These are phyloP conservation scores for Eupithecia tripunctaria DNA, from an alignment of 2,888 invertebrate genomes.

Conservation along the genomic window DNA sequence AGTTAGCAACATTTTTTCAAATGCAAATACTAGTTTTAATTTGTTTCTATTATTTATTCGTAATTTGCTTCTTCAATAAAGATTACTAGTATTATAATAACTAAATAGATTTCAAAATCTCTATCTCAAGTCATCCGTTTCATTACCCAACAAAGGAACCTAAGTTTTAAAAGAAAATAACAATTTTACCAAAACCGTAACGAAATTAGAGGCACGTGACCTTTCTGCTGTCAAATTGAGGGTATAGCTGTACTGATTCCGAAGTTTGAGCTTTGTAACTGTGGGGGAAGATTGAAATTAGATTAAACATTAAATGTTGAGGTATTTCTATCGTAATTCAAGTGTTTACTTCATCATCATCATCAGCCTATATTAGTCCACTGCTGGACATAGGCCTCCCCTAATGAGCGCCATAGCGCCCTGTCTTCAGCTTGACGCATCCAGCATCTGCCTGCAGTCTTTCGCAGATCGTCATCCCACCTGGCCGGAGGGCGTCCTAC, in stretches of 20 bases:
- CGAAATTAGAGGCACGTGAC: slow-evolving; percentile 22
- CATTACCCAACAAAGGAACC: not conserved
- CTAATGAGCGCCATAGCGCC: too few species aligned
- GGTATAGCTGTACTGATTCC: slow-evolving; percentile 2
- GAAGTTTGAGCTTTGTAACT: slow-evolving; percentile 2
- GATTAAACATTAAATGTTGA: not conserved
- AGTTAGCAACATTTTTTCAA: too few species aligned
- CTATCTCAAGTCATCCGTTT: not conserved
- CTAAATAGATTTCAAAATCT: not conserved
- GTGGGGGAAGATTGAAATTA: slow-evolving; percentile 1
- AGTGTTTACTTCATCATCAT: too few species aligned
- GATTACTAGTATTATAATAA: not conserved
- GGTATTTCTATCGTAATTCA: not conserved
- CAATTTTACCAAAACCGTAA: slow-evolving; percentile 11
- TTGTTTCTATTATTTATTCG: too few species aligned
- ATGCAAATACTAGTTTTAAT: too few species aligned
- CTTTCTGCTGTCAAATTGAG: slow-evolving; percentile 16
- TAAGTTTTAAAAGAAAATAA: slow-evolving; percentile 18
- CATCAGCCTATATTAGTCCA: too few species aligned
- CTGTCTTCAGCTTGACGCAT: too few species aligned
- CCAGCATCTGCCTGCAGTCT: too few species aligned
- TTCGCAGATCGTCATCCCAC: too few species aligned
- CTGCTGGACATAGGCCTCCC: too few species aligned
- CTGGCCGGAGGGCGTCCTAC: too few species aligned
- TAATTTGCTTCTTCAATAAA: too few species aligned